Conservation (phyloP, 2,113 vertebrate genomes). For the Proterorhinus semilunaris region DNA sequence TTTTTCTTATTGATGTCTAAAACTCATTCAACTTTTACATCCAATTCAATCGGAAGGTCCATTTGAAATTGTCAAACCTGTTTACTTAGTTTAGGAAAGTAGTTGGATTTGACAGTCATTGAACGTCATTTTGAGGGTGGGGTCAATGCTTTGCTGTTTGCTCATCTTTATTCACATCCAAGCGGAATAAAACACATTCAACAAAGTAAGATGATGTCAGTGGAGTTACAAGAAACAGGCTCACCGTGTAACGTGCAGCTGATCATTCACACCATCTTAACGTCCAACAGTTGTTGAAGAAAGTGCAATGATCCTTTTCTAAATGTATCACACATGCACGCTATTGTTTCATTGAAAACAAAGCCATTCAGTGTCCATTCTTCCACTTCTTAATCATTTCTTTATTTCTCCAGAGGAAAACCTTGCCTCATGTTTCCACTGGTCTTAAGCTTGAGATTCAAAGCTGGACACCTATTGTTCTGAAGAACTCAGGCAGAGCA, state of each 20-base stretch:
- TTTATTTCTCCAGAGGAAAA: neutral
- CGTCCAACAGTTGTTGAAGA: neutral
- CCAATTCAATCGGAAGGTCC: no score
- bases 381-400: neutral
- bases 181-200: slow-evolving; percentile 53
- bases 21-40: no score
- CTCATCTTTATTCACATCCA: slow-evolving; percentile 53
- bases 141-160: slow-evolving; percentile 18
- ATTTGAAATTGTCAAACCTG: no score
- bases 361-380: neutral
- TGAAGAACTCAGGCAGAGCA: slow-evolving; percentile 8
- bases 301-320: neutral
- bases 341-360: neutral
- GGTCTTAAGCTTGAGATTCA: slow-evolving; percentile 2
- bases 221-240: slow-evolving; percentile 44
- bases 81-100: neutral
- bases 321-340: neutral
- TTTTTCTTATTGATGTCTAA: no score
- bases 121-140: no score
- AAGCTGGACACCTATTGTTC: slow-evolving; percentile 8
- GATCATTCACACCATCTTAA: neutral
- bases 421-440: slow-evolving; percentile 2
- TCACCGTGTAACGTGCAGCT: slow-evolving; percentile 45
- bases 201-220: slow-evolving; percentile 60
- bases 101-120: neutral